Conservation (phyloP, 2,888 invertebrate species). For the Ornithoptera priamus region DNA sequence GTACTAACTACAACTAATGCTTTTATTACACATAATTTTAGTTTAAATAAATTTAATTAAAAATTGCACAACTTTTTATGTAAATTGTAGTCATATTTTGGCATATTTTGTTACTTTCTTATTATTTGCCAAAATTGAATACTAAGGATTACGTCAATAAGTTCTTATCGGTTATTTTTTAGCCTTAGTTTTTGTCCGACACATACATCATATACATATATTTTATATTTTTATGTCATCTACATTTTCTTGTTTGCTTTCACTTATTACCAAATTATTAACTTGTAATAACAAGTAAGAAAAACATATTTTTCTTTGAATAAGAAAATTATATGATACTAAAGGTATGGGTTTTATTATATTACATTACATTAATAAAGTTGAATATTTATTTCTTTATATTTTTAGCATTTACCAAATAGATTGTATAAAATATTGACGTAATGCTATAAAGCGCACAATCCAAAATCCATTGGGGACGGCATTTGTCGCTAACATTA, state of each 20-base stretch:
- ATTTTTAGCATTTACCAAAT: slow-evolving; percentile 4
- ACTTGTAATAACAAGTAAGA: neutral
- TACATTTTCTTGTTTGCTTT: neutral
- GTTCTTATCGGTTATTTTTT: neutral
- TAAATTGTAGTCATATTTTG: neutral
- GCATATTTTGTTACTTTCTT: neutral
- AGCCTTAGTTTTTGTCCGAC: neutral
- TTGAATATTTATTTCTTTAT: neutral
- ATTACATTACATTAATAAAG: neutral
- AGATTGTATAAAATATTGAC: slow-evolving; percentile 12
- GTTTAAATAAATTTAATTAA: neutral
- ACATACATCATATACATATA: neutral
- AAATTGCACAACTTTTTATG: neutral
- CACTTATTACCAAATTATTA: too few species aligned
- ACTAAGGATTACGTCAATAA: neutral
- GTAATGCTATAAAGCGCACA: slow-evolving; percentile 27
- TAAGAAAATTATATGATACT: neutral
- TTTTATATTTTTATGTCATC: neutral
- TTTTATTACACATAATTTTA: neutral
- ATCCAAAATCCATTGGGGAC: slow-evolving; percentile 13
- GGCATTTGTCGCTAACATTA: neutral
- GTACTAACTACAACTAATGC: neutral
- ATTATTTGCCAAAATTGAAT: neutral
- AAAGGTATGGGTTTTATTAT: neutral
- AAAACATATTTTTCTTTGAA: neutral